These are phyloP conservation scores for Melieria picta DNA, from an alignment of 2,888 invertebrate species.

Conservation along the genomic window DNA sequence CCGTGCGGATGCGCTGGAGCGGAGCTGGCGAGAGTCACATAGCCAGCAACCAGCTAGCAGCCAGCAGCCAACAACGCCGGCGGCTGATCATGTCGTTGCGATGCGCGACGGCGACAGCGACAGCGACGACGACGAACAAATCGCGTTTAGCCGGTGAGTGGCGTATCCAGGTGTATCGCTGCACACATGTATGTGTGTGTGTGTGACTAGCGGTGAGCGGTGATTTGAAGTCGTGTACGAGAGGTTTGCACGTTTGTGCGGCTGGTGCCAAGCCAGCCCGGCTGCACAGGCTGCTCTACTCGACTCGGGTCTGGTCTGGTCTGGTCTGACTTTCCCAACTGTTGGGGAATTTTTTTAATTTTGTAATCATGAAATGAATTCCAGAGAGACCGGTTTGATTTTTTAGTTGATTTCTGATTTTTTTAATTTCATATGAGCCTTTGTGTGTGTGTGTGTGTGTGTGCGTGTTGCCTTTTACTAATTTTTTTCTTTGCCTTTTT, in stretches of 20 bases:
- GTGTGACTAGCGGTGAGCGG: too few relatives aligned
- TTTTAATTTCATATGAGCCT: too few relatives aligned
- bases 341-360: conserved; percentile 16
- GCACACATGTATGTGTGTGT: too few relatives aligned
- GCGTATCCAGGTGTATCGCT: too few relatives aligned
- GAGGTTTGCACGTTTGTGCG: too few relatives aligned
- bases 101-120: background rate
- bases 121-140: background rate
- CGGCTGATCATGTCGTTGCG: background rate
- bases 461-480: conserved; percentile 10
- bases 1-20: too few relatives aligned
- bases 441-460: background rate
- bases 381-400: conserved; percentile 40
- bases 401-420: background rate
- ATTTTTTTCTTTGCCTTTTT: background rate
- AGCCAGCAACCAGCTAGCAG: background rate
- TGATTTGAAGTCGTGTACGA: too few relatives aligned
- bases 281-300: background rate
- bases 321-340: conserved; percentile 18
- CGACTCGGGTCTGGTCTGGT: background rate
- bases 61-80: background rate
- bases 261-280: too few relatives aligned
- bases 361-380: conserved; percentile 23
- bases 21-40: too few relatives aligned
- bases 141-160: too few relatives aligned